phyloP scores from a whole-genome alignment of 1,140 invertebrate species.

The Drosophila kohkoa region DNA sequence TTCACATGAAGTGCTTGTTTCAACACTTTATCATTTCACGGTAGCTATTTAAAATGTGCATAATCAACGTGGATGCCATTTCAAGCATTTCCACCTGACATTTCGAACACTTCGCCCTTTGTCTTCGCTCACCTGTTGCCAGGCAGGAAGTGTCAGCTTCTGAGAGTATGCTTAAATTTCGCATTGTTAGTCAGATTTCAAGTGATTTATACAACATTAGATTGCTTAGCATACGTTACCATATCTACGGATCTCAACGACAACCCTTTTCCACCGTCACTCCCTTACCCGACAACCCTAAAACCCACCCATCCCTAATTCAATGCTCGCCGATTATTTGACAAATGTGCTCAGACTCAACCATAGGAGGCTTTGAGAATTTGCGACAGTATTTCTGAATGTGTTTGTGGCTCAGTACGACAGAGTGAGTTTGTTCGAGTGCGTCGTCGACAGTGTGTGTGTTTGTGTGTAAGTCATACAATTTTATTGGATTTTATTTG shows the following conservation, averaged over 20 bases:
- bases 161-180: slow-evolving; percentile 28
- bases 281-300: slow-evolving; percentile 7
- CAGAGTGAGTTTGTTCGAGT: neutral
- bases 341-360: slow-evolving; percentile 36
- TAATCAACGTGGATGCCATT: neutral
- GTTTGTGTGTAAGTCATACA: slow-evolving; percentile 46
- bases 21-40: neutral
- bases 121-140: slow-evolving; percentile 39
- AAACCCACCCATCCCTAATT: neutral
- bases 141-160: slow-evolving; percentile 26
- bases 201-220: slow-evolving; percentile 46
- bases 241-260: slow-evolving; percentile 25
- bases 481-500: slow-evolving; percentile 80
- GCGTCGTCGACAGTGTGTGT: slow-evolving; percentile 14
- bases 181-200: slow-evolving; percentile 18
- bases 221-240: slow-evolving; percentile 53
- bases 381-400: neutral
- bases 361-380: slow-evolving; percentile 10
- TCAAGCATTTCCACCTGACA: slow-evolving; percentile 13
- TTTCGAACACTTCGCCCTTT: neutral
- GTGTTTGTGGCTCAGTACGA: slow-evolving; percentile 4
- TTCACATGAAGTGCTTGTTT: neutral
- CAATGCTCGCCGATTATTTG: slow-evolving; percentile 34
- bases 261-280: neutral
- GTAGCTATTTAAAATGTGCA: neutral